Evolutionary conservation across 2,113 vertebrate genomes (phyloP).

Genomic region (Alces alces): DNA sequence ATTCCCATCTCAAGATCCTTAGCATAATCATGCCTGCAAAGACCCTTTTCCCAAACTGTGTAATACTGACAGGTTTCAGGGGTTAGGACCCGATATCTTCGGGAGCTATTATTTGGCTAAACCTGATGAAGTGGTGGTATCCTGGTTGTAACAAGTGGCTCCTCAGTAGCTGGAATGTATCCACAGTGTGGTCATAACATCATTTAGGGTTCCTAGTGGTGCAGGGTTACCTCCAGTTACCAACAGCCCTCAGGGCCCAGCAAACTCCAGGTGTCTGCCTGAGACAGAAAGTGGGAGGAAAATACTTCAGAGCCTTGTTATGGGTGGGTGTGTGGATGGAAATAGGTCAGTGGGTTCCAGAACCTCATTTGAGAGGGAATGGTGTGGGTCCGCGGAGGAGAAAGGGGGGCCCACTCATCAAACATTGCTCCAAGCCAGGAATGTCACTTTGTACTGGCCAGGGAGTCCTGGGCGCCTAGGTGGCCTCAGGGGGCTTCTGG

Average conservation of each 20-base stretch:
- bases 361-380: not conserved
- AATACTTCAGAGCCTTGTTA: not conserved
- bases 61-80: not conserved
- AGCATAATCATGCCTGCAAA: not conserved
- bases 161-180: not conserved
- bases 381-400: not conserved
- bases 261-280: not conserved
- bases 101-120: not conserved
- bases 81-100: not conserved
- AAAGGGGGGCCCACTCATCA: not conserved
- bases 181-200: not conserved
- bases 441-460: not conserved
- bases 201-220: not conserved
- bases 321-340: not conserved
- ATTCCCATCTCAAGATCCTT: not conserved
- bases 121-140: not conserved
- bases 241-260: not conserved
- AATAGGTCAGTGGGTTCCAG: not conserved
- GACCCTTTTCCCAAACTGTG: not conserved
- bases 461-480: not conserved
- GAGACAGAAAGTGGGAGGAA: not conserved
- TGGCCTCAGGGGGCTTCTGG: not conserved
- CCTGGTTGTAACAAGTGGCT: not conserved
- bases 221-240: too few relatives aligned
- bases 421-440: not conserved